Percentiles rank a stretch among this genome's conserved stretches.
Conservation (phyloP, 2,797 vertebrate species). For the Pangasius macronema region DNA sequence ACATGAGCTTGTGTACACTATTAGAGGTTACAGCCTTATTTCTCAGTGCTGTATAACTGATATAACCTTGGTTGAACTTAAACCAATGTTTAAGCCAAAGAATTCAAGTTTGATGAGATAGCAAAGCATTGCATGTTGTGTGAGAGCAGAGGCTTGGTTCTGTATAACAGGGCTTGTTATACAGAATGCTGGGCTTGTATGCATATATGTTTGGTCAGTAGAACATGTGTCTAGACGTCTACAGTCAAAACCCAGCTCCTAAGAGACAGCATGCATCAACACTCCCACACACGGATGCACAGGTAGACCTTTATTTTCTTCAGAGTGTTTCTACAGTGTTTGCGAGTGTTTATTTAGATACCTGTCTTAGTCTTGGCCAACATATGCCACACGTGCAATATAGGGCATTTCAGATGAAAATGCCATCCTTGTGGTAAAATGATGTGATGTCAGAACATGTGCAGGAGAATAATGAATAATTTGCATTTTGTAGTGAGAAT, state of each 20-base stretch:
- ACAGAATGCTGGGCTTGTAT: background rate
- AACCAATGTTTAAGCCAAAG: background rate
- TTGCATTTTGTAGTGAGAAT: background rate
- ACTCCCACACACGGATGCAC: constrained; percentile 29
- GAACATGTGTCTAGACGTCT: constrained; percentile 11
- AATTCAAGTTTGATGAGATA: background rate
- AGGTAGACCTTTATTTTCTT: constrained; percentile 29
- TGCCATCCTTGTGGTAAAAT: background rate
- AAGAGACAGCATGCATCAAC: background rate
- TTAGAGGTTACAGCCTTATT: background rate
- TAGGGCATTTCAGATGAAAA: background rate
- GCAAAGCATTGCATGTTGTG: background rate
- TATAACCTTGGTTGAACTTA: background rate
- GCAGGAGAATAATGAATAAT: background rate
- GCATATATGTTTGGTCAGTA: constrained; percentile 1
- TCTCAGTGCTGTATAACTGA: background rate
- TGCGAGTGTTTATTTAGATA: constrained; percentile 17
- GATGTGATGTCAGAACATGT: background rate
- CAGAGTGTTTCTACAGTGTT: background rate
- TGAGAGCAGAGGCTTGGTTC: background rate
- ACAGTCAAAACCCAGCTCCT: background rate
- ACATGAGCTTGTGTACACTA: background rate
- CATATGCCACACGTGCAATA: background rate
- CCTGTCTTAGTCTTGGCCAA: background rate
- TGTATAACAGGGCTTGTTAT: background rate